Base-by-base conservation (phyloP, 2,888 invertebrate genomes). In the Napeogenes inachia region DNA sequence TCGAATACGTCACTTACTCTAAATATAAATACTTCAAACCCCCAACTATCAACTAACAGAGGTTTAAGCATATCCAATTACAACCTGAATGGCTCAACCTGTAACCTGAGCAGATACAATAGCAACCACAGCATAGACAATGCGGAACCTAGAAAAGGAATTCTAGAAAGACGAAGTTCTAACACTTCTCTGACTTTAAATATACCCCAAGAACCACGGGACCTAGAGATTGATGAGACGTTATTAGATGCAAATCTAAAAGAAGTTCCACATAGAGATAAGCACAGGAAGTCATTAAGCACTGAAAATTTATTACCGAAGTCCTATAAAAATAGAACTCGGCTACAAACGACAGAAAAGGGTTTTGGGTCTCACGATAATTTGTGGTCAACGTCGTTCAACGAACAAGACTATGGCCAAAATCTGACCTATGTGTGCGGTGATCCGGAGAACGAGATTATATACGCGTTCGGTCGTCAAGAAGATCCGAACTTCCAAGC, bases 1-100 rank as follows among this genome's bases (percentile, higher is more conserved):
- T 98, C 97, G 2, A 98, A 97, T 78, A 97, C 97, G 0, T 97
- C 97, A 61, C 87, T 98, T 2, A 97, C 97, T 0, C 93, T 98
- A 32, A 96, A 96, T 63, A 90, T 91, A 8, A 90, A 89, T 62
- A 87, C 76, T 33, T 87, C 89, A 0, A 89, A 88, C 62, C 86
- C 89, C 0, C 91, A 90, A 62, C 69, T 91, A 35, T 91, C 93
- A 1, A 73, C 71, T 12, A 91, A 89, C 60, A 74, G 86, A 62
- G 87, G 84, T 0, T 72, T 92, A 0, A 91, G 91, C 63, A 80
- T 91, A 12, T 92, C 92, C 0, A 92, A 91, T 69, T 91, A 91
- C 64, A 90, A 91, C 61, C 70, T 92, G 13, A 88, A 92, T 56
- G 89, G 91, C 0, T 92, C 92, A 0, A 86, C 87, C 0, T 91